A percentile compares a stretch with the other conserved stretches of the same genome.
Evolutionary conservation across 1,140 invertebrate genomes (phyloP).

Genomic region (Thrips palmi): DNA sequence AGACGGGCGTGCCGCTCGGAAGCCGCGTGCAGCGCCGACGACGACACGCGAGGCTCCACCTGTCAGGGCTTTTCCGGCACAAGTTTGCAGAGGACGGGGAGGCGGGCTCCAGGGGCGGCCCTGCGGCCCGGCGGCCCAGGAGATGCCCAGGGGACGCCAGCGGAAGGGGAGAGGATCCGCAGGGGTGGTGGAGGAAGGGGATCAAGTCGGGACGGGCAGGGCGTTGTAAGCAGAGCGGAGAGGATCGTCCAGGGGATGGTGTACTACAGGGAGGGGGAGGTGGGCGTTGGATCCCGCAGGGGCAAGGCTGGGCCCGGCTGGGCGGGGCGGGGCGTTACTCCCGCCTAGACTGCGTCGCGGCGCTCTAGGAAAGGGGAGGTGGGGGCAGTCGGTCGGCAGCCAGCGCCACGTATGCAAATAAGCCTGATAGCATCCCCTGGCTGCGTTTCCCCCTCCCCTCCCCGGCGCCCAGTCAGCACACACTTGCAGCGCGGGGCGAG

Average conservation of each 20-base stretch:
- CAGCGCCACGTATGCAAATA: no score
- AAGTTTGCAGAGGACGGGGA: no score
- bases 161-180: background rate
- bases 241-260: slow-evolving; percentile 1
- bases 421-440: no score
- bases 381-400: no score
- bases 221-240: background rate
- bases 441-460: background rate
- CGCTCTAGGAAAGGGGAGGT: no score
- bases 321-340: no score
- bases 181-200: background rate
- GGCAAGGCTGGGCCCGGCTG: background rate
- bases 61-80: no score
- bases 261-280: slow-evolving; percentile 10
- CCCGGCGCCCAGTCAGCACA: background rate
- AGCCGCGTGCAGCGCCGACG: no score
- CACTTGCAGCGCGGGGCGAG: slow-evolving; percentile 1
- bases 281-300: slow-evolving; percentile 8
- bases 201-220: background rate
- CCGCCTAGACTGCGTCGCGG: no score
- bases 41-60: no score
- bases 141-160: background rate
- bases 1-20: no score
- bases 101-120: background rate
- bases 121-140: background rate